These are phyloP conservation scores for Palaemon carinicauda DNA, from an alignment of 1,140 invertebrate species.

Conservation along the genomic window DNA sequence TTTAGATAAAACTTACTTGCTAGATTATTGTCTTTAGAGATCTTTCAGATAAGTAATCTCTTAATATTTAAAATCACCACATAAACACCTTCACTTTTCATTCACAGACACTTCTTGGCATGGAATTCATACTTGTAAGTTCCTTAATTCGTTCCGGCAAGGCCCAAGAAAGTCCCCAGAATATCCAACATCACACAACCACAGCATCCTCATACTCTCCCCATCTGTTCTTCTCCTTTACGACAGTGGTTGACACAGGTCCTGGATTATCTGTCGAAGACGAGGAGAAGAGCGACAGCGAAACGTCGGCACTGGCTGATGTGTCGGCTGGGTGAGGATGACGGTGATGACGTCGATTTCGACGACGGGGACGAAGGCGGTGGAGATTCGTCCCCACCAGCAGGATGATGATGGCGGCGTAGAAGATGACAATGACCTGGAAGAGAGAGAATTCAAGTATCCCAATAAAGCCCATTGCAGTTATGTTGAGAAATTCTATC, in stretches of 20 bases:
- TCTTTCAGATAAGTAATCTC: no score
- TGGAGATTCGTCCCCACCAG: slow-evolving; percentile 35
- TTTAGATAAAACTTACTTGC: no score
- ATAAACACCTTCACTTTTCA: not conserved
- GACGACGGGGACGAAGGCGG: slow-evolving; percentile 11
- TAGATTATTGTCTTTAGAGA: no score
- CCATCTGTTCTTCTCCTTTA: slow-evolving; percentile 4
- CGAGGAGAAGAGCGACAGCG: not conserved
- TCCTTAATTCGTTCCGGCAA: not conserved
- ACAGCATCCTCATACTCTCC: not conserved
- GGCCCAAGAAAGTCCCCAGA: no score
- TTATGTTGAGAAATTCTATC: no score
- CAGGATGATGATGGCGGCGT: slow-evolving; percentile 31
- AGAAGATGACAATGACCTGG: slow-evolving; percentile 33
- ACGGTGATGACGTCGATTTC: not conserved
- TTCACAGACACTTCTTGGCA: no score
- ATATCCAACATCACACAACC: not conserved
- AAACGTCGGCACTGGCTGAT: not conserved
- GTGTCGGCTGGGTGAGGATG: no score
- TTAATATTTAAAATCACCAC: no score
- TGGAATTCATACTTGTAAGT: no score
- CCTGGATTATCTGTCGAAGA: not conserved
- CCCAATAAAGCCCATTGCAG: no score
- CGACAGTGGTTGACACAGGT: not conserved
- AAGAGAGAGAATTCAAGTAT: not conserved